Evolutionary conservation across 2,113 vertebrate species (phyloP), one percentile per base, ranked within the genome.

Genomic region (Parus major): DNA sequence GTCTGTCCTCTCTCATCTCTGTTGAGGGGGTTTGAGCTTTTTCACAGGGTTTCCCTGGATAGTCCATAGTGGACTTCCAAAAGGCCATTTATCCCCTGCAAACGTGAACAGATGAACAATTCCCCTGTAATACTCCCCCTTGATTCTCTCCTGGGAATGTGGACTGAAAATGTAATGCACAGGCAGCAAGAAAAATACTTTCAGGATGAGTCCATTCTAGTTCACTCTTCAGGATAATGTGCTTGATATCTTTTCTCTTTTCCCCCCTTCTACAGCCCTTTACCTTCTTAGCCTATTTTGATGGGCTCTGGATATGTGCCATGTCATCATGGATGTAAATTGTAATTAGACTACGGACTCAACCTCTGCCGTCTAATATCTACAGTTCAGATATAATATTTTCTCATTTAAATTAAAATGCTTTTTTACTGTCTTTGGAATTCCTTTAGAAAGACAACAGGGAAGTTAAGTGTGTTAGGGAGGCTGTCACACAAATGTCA

Each of bases 11-110:
- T 53, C 36, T 57, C 1, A 8, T 5, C 10, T 28, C 56, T 28
- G 10, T 2, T 39, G 36, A 64, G 56, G 29, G 2, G 1, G 5
- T 46, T 17, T 56, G 18, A 39, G 25, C 14, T 75, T 52, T 70
- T 78, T 73, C 23, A 29, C 17, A 71, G 33, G 7, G 17, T 52
- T 61, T 22, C 12, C 15, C 4, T 49, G 17, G 8, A 77, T 1
- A 46, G 25, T 7, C 13, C 33, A 14, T 1, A 61, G 33, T 11
- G 21, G 11, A 49, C 3, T 57, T 81, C 19, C 36, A 73, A 76
- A 68, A 10, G 10, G 55, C 12, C 9, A 52, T 0, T 2, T 0
- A 21, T n/a, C 3, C 4, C 18, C 23, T 63, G 39, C 6, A 50
- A 46, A 61, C 13, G 47, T 23, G 35, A 76, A 82, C 23, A 57